Percentiles rank a stretch among this genome's conserved stretches.
Conservation (phyloP, 2,113 vertebrate genomes). For the mouse (Mus musculus) region GRCm39 chr16:4305001-4305500, state of each 20-base stretch:
- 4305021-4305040: background rate
- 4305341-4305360: conserved; percentile 90
- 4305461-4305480: conserved; percentile 97
- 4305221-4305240: background rate
- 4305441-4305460: conserved; percentile 98
- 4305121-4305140: background rate
- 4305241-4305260: background rate
- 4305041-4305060: background rate
- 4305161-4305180: background rate
- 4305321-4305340: background rate
- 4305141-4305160: background rate
- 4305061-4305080: background rate
- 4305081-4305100: background rate
- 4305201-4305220: background rate
- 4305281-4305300: background rate
- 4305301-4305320: background rate
- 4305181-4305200: background rate
- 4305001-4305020: background rate
- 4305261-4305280: background rate
- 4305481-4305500: conserved; percentile 78
- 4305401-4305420: conserved; percentile 99
- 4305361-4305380: conserved; percentile 97
- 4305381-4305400: conserved; percentile 96
- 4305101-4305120: background rate
- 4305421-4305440: conserved; percentile 99